phyloP scores from a whole-genome alignment of 2,797 vertebrate species.

The Danio kyathit region DNA sequence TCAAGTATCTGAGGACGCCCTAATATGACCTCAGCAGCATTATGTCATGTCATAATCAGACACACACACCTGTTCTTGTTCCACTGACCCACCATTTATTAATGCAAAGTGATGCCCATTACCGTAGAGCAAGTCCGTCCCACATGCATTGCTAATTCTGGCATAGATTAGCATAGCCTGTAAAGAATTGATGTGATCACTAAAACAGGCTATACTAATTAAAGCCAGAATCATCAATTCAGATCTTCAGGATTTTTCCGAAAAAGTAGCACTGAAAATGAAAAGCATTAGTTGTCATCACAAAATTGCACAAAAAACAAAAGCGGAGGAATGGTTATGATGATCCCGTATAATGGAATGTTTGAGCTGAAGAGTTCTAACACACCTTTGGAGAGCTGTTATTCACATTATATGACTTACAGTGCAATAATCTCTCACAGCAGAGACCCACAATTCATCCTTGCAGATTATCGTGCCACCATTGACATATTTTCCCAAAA shows the following conservation, averaged over 20 bases:
- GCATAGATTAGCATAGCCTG: slow-evolving; percentile 91
- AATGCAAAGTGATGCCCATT: not conserved
- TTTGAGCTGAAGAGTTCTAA: not conserved
- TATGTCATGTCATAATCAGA: not conserved
- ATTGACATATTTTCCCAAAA: not conserved
- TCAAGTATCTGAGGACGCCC: not conserved
- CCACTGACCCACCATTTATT: not conserved
- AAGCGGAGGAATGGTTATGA: slow-evolving; percentile 20
- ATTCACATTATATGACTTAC: slow-evolving; percentile 11
- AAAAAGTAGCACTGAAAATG: slow-evolving; percentile 61
- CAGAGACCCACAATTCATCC: not conserved
- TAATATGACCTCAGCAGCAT: not conserved
- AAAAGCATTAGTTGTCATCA: slow-evolving; percentile 58
- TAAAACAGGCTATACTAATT: slow-evolving; percentile 82
- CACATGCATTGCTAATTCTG: slow-evolving; percentile 81
- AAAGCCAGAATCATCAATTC: slow-evolving; percentile 80
- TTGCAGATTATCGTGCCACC: not conserved
- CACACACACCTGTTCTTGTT: not conserved
- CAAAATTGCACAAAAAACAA: not conserved
- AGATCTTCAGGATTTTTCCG: slow-evolving; percentile 61
- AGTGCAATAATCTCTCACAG: not conserved
- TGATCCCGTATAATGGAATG: not conserved
- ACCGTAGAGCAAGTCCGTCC: slow-evolving; percentile 56
- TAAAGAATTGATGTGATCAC: slow-evolving; percentile 85
- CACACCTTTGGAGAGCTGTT: not conserved